Base-by-base conservation (phyloP, 2,888 invertebrate genomes). In the Cosmia pyralina region DNA sequence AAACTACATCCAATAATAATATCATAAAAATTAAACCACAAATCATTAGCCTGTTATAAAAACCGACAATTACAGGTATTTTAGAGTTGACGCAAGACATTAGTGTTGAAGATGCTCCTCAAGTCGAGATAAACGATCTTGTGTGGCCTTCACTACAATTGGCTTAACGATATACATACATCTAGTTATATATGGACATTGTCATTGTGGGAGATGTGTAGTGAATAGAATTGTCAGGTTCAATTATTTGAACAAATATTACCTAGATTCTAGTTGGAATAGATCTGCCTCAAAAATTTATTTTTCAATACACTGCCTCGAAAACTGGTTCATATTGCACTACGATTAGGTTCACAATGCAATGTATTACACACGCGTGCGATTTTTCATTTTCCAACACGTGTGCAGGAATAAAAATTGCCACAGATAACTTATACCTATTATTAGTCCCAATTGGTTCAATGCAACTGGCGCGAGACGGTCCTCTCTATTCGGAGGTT, bases 71-170 rank as follows among this genome's bases (percentile, higher is more conserved):
- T 85, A 83, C 59, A 58, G 58, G 58, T 69, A 72, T 64, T 79
- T 81, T 65, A 72, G 48, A 72, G 72, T 57, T 74, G 73, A 73
- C 73, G 71, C 67, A 72, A 66, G 48, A 38, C 79, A 50, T 34
- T 59, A 53, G 69, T 74, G 57, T 50, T 55, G 50, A 52, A 72
- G 63, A 75, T 81, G 65, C 63, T 69, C 63, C 67, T 67, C 28
- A 17, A 44, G 53, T 53, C 38, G 48, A 74, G 72, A 82, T 75
- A 82, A 77, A 77, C 74, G 75, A 75, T 86, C 64, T 65, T 7
- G 28, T 34, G 19, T 62, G 78, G 55, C 87, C 87, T 85, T 86
- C 73, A 52, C 5, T 17, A 22, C 75, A 81, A 85, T 85, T 83
- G 78, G 41, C 64, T 68, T 59, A 72, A 78, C 76, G 13, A 75